Evolutionary conservation across 2,113 vertebrate genomes (phyloP).

Genomic region (Edolisoma coerulescens): DNA sequence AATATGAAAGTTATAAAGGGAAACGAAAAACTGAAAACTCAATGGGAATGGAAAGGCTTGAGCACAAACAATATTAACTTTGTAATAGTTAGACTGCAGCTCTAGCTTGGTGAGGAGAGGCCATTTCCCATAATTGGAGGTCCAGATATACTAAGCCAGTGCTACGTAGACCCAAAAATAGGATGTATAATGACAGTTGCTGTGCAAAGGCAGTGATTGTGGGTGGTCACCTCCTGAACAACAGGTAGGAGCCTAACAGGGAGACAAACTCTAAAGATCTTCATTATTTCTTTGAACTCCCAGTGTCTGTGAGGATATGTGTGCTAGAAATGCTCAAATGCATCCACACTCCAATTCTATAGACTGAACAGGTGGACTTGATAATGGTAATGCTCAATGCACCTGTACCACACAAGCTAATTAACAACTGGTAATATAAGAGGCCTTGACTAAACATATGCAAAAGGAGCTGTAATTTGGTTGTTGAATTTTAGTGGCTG

Average conservation of each 20-base stretch:
- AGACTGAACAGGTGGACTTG: not conserved
- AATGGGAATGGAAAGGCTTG: not conserved
- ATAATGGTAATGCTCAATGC: not conserved
- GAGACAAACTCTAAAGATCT: not conserved
- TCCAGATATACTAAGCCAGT: not conserved
- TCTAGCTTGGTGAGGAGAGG: not conserved
- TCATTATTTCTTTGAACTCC: not conserved
- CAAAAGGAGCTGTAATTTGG: not conserved
- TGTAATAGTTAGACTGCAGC: not conserved
- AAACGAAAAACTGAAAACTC: not conserved
- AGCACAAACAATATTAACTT: not conserved
- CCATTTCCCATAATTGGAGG: not conserved
- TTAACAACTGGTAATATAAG: not conserved
- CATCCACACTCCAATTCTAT: not conserved
- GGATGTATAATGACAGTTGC: not conserved
- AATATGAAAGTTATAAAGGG: not conserved
- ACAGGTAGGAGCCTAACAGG: not conserved
- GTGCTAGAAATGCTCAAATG: not conserved
- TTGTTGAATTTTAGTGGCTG: not conserved
- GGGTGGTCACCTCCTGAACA: not conserved
- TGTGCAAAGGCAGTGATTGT: not conserved
- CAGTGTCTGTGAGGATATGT: not conserved
- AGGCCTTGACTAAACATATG: not conserved
- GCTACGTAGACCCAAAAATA: not conserved
- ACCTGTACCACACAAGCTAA: not conserved